Evolutionary conservation across 2,797 vertebrate genomes (phyloP).

Genomic region (Gila robusta): DNA sequence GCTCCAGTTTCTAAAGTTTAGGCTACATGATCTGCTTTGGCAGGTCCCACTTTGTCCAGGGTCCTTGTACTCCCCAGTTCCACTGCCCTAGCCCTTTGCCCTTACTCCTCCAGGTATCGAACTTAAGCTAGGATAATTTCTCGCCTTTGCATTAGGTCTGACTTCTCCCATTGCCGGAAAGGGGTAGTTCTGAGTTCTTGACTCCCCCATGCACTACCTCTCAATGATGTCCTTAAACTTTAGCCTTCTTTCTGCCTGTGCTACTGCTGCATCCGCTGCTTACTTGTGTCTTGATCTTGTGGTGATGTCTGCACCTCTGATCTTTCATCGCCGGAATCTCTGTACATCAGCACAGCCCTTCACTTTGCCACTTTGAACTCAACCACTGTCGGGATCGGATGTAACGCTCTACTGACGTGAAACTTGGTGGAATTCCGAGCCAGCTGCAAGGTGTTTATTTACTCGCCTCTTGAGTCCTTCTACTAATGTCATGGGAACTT

Average conservation of each 20-base stretch:
- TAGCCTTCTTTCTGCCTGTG: conserved; percentile 1
- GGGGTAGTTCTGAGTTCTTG: conserved; percentile 33
- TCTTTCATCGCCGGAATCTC: too few species aligned
- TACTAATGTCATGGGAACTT: conserved; percentile 30
- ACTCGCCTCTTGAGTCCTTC: conserved; percentile 31
- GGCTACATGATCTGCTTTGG: background rate
- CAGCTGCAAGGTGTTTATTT: conserved; percentile 30
- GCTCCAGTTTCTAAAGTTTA: background rate
- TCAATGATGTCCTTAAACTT: conserved; percentile 36
- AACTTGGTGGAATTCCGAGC: conserved; percentile 43
- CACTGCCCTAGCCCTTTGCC: background rate
- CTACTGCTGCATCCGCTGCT: conserved; percentile 24
- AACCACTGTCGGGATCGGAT: background rate
- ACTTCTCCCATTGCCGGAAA: conserved; percentile 40
- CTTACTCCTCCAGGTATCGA: background rate
- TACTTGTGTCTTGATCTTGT: conserved; percentile 40
- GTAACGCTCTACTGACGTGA: conserved; percentile 21
- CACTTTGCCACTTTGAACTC: background rate
- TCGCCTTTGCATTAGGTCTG: conserved; percentile 23
- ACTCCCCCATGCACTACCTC: background rate
- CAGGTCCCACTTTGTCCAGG: background rate
- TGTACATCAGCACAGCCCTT: too few species aligned
- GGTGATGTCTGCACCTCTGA: background rate
- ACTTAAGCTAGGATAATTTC: conserved; percentile 40
- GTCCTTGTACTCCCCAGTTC: background rate